Percentiles rank a stretch among this genome's conserved stretches.
These are phyloP conservation scores for Plemyria rubiginata DNA, from an alignment of 2,888 invertebrate genomes.

Conservation along the genomic window DNA sequence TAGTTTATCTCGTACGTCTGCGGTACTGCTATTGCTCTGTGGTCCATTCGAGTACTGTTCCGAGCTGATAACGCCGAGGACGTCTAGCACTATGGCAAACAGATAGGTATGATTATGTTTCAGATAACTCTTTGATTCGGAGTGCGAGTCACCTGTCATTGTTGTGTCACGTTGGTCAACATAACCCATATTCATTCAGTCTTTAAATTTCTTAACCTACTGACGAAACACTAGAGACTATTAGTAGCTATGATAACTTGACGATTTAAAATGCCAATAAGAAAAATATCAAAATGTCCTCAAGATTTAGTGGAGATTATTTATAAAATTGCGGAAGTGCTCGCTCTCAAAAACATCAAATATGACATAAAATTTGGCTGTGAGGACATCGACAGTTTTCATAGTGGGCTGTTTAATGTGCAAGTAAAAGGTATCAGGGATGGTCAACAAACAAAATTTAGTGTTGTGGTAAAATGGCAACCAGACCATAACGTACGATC, in stretches of 20 bases:
- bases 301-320: conserved; percentile 61
- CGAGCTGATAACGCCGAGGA: conserved; percentile 68
- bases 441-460: conserved; percentile 56
- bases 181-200: neutral
- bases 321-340: conserved; percentile 55
- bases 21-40: conserved; percentile 25
- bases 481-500: conserved; percentile 53
- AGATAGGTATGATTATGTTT: conserved; percentile 32
- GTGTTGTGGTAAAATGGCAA: conserved; percentile 63
- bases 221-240: neutral
- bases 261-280: conserved; percentile 55
- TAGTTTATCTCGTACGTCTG: conserved; percentile 71
- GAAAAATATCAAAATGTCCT: conserved; percentile 63
- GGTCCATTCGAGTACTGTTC: conserved; percentile 64
- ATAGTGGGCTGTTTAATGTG: conserved; percentile 57
- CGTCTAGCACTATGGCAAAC: conserved; percentile 34
- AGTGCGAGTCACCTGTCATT: conserved; percentile 8
- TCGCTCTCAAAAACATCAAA: conserved; percentile 51
- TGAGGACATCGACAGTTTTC: conserved; percentile 63
- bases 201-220: neutral
- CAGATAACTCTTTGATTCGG: conserved; percentile 41
- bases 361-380: conserved; percentile 54
- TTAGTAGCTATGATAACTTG: conserved; percentile 11
- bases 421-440: conserved; percentile 55
- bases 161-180: neutral